A percentile compares a stretch with the other conserved stretches of the same genome.
phyloP scores from a whole-genome alignment of 2,888 invertebrate genomes.

The Brenthis ino region DNA sequence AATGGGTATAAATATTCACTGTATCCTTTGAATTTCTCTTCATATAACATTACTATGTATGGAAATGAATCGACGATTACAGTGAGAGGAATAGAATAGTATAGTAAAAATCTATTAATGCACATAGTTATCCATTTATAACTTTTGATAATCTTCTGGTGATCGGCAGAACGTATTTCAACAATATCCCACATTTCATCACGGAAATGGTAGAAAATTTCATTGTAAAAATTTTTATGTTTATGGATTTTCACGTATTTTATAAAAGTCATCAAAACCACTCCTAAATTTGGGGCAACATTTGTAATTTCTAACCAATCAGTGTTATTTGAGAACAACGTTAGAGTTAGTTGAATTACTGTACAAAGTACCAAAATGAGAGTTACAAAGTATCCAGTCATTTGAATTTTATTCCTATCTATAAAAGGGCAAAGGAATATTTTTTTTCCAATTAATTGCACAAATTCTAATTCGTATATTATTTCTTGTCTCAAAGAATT shows the following conservation, averaged over 20 bases:
- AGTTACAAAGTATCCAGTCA: conserved; percentile 48
- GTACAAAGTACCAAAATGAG: conserved; percentile 51
- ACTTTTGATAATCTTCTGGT: conserved; percentile 48
- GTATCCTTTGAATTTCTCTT: conserved; percentile 47
- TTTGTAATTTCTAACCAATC: conserved; percentile 63
- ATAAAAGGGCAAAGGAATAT: conserved; percentile 62
- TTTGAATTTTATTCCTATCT: conserved; percentile 47
- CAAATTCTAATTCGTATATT: conserved; percentile 52
- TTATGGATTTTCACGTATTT: conserved; percentile 59
- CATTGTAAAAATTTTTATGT: conserved; percentile 52
- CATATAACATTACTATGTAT: conserved; percentile 61
- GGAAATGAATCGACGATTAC: conserved; percentile 60
- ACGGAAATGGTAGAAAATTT: conserved; percentile 57
- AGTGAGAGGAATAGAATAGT: conserved; percentile 53
- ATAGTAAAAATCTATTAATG: conserved; percentile 55
- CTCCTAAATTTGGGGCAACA: conserved; percentile 67
- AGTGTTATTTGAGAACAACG: conserved; percentile 52
- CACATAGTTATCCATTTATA: conserved; percentile 51
- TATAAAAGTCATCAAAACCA: conserved; percentile 57
- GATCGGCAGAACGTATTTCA: conserved; percentile 45
- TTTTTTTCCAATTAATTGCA: conserved; percentile 52
- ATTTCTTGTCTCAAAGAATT: conserved; percentile 47
- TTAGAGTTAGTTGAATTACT: conserved; percentile 52
- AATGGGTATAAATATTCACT: conserved; percentile 62
- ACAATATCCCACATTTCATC: conserved; percentile 56